A percentile compares a stretch with the other conserved stretches of the same genome.
Conservation (phyloP, 2,797 vertebrate species). For the Helicolenus hilgendorfi region DNA sequence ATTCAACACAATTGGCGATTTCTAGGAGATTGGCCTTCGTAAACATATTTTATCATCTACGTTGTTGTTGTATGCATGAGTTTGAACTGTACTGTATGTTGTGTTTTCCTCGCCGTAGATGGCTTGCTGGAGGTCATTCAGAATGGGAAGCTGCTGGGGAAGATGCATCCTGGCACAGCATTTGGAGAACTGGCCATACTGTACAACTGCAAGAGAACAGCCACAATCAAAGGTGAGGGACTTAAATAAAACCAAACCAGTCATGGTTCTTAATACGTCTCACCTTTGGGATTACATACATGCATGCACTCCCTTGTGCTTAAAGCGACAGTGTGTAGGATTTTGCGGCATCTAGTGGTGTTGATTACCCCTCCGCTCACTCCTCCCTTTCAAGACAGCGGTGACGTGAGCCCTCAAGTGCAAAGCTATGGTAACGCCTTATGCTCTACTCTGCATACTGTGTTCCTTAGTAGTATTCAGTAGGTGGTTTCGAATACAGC, state of each 20-base stretch:
- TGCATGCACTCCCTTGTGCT: neutral
- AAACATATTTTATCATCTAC: no score
- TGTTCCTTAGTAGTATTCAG: no score
- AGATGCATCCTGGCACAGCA: conserved; percentile 89
- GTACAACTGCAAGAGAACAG: conserved; percentile 92
- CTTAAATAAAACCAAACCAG: neutral
- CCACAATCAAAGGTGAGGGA: conserved; percentile 89
- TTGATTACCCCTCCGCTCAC: no score
- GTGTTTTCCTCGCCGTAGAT: conserved; percentile 59
- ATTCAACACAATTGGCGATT: neutral
- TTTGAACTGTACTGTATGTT: neutral
- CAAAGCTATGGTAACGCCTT: no score
- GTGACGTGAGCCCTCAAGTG: no score
- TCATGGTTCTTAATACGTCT: neutral
- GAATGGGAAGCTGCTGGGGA: conserved; percentile 87
- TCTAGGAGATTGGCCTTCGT: neutral
- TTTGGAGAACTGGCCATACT: conserved; percentile 92
- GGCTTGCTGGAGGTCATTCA: conserved; percentile 90
- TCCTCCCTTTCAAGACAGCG: no score
- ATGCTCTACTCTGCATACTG: neutral
- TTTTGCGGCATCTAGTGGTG: neutral
- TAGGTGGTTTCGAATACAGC: no score
- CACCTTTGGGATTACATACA: neutral
- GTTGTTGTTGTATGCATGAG: neutral
- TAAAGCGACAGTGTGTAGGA: no score